Evolutionary conservation across 2,888 invertebrate species (phyloP).

Genomic region (Cepaea hortensis): DNA sequence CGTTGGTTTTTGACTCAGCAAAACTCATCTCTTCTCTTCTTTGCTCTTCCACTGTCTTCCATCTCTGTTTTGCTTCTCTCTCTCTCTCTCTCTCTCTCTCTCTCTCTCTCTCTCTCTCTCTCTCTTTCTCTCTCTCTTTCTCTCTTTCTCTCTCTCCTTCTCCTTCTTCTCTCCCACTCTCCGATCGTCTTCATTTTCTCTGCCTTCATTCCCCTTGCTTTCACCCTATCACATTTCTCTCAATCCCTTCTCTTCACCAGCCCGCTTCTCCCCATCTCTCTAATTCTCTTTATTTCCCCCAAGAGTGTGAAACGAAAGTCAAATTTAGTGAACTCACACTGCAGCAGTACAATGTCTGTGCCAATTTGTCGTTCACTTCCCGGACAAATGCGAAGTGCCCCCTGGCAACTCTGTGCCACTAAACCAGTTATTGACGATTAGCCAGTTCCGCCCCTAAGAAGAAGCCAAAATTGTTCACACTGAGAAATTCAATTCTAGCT

Average conservation of each 20-base stretch:
- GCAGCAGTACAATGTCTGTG: constrained; percentile 24
- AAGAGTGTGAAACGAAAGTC: neutral
- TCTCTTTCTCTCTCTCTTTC: neutral
- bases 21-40: too few species aligned
- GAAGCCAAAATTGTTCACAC: constrained; percentile 43
- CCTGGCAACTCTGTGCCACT: constrained; percentile 41
- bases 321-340: constrained; percentile 18
- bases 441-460: constrained; percentile 27
- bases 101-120: neutral
- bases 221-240: too few species aligned
- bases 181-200: too few species aligned
- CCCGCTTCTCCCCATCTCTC: neutral
- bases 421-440: constrained; percentile 46
- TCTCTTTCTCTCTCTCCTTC: neutral
- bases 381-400: constrained; percentile 38
- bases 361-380: constrained; percentile 40
- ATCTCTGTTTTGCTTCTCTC: neutral
- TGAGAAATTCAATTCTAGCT: constrained; percentile 51
- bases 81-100: too few species aligned
- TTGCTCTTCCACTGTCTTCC: neutral
- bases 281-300: neutral
- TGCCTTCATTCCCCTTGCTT: too few species aligned
- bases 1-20: too few species aligned
- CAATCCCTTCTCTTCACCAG: neutral
- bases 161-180: neutral